A percentile compares a stretch with the other conserved stretches of the same genome.
phyloP scores from a whole-genome alignment of 2,113 vertebrate genomes.

The Opisthocomus hoazin region DNA sequence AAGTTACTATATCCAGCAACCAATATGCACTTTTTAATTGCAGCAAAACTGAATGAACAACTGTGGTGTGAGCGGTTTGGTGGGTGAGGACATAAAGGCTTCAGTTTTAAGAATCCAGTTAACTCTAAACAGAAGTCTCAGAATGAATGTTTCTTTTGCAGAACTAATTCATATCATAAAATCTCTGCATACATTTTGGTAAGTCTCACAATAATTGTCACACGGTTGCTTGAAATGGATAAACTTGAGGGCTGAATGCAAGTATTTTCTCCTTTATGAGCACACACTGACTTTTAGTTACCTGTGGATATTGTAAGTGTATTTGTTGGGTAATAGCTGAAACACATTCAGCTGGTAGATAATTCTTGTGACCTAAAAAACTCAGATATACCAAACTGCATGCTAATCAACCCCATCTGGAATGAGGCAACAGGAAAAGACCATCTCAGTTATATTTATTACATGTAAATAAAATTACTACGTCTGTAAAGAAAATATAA shows the following conservation, averaged over 20 bases:
- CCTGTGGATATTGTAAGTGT: background rate
- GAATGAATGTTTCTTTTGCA: background rate
- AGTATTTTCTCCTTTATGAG: background rate
- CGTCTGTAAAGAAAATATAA: background rate
- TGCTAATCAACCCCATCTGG: background rate
- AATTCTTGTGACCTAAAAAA: background rate
- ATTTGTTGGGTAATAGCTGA: background rate
- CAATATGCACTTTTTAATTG: background rate
- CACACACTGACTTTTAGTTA: background rate
- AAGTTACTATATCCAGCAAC: background rate
- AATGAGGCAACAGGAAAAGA: background rate
- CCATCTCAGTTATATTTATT: background rate
- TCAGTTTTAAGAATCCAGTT: conserved; percentile 1
- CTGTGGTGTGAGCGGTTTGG: background rate
- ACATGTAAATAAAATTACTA: background rate
- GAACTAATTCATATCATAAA: background rate
- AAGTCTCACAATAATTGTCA: background rate
- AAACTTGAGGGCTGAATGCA: background rate
- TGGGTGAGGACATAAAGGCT: background rate
- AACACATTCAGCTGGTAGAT: background rate
- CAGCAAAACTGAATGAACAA: background rate
- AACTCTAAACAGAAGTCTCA: background rate
- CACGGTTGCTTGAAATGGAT: background rate
- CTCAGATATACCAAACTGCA: background rate
- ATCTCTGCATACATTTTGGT: background rate